Evolutionary conservation across 2,888 invertebrate genomes (phyloP).

Genomic region (Synanthedon tipuliformis): DNA sequence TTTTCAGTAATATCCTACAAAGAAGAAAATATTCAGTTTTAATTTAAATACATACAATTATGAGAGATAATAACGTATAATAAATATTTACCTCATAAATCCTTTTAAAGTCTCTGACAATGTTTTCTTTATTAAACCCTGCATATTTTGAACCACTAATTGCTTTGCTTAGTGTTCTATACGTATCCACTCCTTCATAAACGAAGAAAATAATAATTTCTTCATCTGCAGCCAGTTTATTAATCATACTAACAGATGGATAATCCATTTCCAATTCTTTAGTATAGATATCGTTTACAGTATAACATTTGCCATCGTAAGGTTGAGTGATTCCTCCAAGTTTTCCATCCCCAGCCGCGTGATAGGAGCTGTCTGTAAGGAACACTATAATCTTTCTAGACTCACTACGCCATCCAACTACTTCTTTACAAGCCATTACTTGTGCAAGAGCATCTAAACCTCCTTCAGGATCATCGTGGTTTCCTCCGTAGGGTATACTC

Average conservation of each 20-base stretch:
- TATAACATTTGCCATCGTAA: slow-evolving; percentile 79
- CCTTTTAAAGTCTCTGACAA: slow-evolving; percentile 18
- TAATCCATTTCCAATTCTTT: slow-evolving; percentile 76
- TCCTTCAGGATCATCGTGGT: slow-evolving; percentile 81
- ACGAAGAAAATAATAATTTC: slow-evolving; percentile 68
- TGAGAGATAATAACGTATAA: background rate
- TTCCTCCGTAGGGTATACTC: slow-evolving; percentile 51
- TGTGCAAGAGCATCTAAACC: slow-evolving; percentile 92
- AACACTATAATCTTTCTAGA: slow-evolving; percentile 82
- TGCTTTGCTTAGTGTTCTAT: slow-evolving; percentile 15
- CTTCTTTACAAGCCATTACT: slow-evolving; percentile 69
- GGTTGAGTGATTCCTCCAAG: slow-evolving; percentile 75
- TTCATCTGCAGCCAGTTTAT: slow-evolving; percentile 70
- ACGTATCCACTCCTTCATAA: slow-evolving; percentile 8
- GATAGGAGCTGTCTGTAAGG: slow-evolving; percentile 82
- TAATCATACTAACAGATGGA: slow-evolving; percentile 79
- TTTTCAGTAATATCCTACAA: slow-evolving; percentile 33
- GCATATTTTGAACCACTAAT: slow-evolving; percentile 26
- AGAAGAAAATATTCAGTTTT: slow-evolving; percentile 1
- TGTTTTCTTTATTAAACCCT: slow-evolving; percentile 2
- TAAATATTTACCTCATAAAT: slow-evolving; percentile 32
- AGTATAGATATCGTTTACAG: slow-evolving; percentile 64
- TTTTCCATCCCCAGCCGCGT: slow-evolving; percentile 84
- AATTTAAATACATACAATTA: background rate
- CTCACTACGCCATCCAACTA: slow-evolving; percentile 82